Evolutionary conservation across 2,888 invertebrate genomes (phyloP), one percentile per base, ranked within the genome.

Genomic region (Teleiodes luculella): DNA sequence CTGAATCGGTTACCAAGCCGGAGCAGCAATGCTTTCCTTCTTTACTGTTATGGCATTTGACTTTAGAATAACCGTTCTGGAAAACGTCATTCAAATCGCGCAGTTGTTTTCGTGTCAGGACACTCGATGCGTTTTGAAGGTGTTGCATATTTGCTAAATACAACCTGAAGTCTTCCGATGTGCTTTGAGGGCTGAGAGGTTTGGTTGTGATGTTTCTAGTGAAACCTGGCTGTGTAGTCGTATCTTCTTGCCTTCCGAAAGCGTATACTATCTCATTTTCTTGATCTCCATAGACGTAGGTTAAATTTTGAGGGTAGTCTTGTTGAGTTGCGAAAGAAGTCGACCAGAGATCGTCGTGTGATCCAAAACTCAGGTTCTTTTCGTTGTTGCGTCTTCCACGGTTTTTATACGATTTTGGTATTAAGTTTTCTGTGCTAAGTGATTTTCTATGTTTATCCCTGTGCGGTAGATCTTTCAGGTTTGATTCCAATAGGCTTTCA

Each of bases 101-200:
- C 47, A 94, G 70, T 56, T 94, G 92, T 33, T 91, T 83, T n/a
- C 93, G 78, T 0, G 91, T 85, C 3, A 94, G 72, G 0, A 93
- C 84, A 63, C 93, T 93, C 0, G 94, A 92, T 0, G 94, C 94
- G 59, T 93, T 94, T 63, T 94, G 94, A 6, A 94, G 71, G 72
- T 94, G 93, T 66, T 94, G 94, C 77, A 94, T 92, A 67, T 94
- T 94, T 18, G 94, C 94, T 59, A 94, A 77, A 71, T 94, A 94
- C 56, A 93, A 76, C 66, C 94, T 91, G 60, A 94, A 94, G 67
- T 94, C 94, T 71, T 94, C 94, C 0, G 92, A 92, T 0, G 92
- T 92, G 20, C 91, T 91, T 61, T 92, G 92, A 0, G 92, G 92
- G 35, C 93, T 93, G 0, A 94, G 67, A 0, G 93, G 91, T 58